phyloP scores from a whole-genome alignment of 2,797 vertebrate genomes.

The Loriculus beryllinus region DNA sequence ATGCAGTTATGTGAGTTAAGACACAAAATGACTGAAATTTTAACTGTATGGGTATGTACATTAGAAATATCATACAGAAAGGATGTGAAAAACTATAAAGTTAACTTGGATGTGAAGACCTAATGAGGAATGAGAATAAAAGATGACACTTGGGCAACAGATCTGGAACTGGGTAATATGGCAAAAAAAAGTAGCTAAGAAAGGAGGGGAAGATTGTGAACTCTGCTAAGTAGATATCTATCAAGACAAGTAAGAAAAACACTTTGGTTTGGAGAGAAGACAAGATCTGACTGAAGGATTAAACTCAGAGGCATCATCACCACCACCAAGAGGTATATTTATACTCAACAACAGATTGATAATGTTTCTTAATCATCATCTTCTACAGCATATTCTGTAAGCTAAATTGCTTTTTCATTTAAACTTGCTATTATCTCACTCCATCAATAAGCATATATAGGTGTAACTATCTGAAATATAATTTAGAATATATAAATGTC shows the following conservation, averaged over 20 bases:
- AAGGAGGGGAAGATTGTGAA: not conserved
- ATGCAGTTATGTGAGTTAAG: not conserved
- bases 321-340: not conserved
- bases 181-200: not conserved
- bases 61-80: not conserved
- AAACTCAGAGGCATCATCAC: not conserved
- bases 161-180: not conserved
- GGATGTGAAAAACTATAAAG: not conserved
- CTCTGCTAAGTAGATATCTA: not conserved
- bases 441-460: not conserved
- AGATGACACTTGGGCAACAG: not conserved
- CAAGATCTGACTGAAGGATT: not conserved
- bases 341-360: not conserved
- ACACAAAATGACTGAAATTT: not conserved
- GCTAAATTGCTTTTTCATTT: not conserved
- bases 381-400: not conserved
- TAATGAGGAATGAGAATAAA: not conserved
- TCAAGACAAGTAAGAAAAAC: not conserved
- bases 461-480: not conserved
- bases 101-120: not conserved
- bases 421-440: not conserved
- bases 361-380: not conserved
- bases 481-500: not conserved
- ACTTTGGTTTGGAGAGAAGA: not conserved
- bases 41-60: rapidly evolving